A percentile compares a stretch with the other conserved stretches of the same genome.
These are phyloP conservation scores for Melolontha melolontha DNA, from an alignment of 2,888 invertebrate species.

Conservation along the genomic window DNA sequence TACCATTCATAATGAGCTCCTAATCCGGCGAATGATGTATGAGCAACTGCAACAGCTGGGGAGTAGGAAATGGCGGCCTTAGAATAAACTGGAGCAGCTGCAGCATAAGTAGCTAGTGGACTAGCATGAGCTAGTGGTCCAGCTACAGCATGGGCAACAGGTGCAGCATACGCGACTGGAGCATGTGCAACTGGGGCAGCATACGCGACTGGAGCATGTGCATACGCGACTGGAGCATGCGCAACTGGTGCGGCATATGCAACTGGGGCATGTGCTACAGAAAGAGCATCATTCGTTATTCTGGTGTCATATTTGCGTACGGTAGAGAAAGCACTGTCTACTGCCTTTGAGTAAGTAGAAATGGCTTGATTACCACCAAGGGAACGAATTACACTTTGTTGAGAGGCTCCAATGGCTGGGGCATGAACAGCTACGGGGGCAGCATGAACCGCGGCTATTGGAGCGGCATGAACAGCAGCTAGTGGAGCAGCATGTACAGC, in stretches of 20 bases:
- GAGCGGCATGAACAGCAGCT: conserved; percentile 54
- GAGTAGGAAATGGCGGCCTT: conserved; percentile 68
- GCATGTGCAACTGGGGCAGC: conserved; percentile 62
- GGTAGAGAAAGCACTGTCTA: conserved; percentile 72
- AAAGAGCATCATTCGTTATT: conserved; percentile 69
- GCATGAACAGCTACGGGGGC: conserved; percentile 55
- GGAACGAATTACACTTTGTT: conserved; percentile 71
- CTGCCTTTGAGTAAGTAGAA: conserved; percentile 71
- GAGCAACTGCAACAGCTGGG: conserved; percentile 74
- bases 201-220: conserved; percentile 49
- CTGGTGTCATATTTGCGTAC: conserved; percentile 72
- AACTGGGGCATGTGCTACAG: conserved; percentile 66
- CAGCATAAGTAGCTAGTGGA: conserved; percentile 53
- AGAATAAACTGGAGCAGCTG: conserved; percentile 51
- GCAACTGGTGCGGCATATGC: conserved; percentile 61
- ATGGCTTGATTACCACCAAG: conserved; percentile 70
- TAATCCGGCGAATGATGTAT: conserved; percentile 74
- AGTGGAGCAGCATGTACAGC: conserved; percentile 53
- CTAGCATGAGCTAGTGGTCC: conserved; percentile 52
- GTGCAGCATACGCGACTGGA: conserved; percentile 56
- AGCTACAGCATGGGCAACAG: conserved; percentile 50
- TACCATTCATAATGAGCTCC: conserved; percentile 76
- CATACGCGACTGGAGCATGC: conserved; percentile 32
- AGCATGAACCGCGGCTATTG: conserved; percentile 51
- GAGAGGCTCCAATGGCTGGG: conserved; percentile 65